A percentile compares a stretch with the other conserved stretches of the same genome.
phyloP scores from a whole-genome alignment of 2,797 vertebrate species.

The Vultur gryphus region DNA sequence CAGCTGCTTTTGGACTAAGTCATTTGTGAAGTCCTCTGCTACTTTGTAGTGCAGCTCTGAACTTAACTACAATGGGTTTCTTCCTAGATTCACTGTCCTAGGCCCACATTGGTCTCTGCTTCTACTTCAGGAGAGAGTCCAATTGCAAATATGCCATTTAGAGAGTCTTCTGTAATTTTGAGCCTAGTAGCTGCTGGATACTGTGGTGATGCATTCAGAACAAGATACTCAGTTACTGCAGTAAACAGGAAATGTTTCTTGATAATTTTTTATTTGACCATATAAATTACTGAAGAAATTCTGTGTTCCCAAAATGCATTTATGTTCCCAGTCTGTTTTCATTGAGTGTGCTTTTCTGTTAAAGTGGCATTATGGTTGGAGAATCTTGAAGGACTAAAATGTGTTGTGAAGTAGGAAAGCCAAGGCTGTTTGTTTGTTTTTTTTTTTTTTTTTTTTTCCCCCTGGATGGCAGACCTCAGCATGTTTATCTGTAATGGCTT shows the following conservation, averaged over 20 bases:
- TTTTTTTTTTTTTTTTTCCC: fast-evolving
- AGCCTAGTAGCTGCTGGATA: neutral
- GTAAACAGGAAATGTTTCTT: neutral
- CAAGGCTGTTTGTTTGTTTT: no score
- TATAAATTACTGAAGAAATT: neutral
- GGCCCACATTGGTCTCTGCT: neutral
- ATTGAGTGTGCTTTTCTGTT: neutral
- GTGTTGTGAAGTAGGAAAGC: neutral
- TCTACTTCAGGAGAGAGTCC: neutral
- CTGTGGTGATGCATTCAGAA: neutral
- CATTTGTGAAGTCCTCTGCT: neutral
- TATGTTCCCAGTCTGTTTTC: neutral
- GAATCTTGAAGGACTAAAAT: neutral
- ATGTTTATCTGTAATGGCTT: neutral
- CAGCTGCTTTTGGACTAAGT: neutral
- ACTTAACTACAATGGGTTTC: neutral
- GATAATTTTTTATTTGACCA: neutral
- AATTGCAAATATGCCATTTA: neutral
- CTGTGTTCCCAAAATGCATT: neutral
- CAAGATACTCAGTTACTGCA: neutral
- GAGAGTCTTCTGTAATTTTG: neutral
- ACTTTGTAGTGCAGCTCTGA: neutral
- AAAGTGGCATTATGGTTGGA: neutral
- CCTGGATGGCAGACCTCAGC: neutral
- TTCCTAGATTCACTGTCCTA: neutral